Percentiles rank a stretch among this genome's conserved stretches.
phyloP scores from a whole-genome alignment of 64 coral and sea anemone genomes.

The Cladopsammia gracilis region DNA sequence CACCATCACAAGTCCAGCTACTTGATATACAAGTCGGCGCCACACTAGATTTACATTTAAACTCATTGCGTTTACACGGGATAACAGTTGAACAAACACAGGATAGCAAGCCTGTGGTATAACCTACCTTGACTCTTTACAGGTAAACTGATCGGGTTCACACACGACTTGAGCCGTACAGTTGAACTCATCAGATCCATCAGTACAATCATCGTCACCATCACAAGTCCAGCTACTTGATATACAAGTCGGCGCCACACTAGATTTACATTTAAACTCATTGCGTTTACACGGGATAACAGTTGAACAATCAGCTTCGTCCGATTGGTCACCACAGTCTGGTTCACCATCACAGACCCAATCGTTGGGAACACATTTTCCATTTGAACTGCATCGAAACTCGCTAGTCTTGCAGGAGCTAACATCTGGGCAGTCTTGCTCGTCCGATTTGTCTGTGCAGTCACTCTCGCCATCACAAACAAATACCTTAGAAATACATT shows the following conservation, averaged over 20 bases:
- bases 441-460: background rate
- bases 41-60: too few species aligned
- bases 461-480: conserved; percentile 65
- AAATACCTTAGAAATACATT: conserved; percentile 46
- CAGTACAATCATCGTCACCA: background rate
- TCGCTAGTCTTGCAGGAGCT: background rate
- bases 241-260: background rate
- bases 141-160: background rate
- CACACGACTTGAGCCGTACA: background rate
- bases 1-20: background rate
- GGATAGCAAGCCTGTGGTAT: background rate
- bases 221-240: background rate
- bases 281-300: background rate
- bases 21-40: background rate
- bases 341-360: background rate
- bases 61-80: too few species aligned
- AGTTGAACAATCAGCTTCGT: background rate
- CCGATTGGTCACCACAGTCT: background rate
- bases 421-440: background rate
- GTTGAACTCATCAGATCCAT: background rate
- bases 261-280: background rate
- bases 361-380: background rate
- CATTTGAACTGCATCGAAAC: background rate
- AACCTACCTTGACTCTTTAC: background rate
- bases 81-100: too few species aligned